phyloP scores from a whole-genome alignment of 2,888 invertebrate genomes.

The Apocheima hispidaria region DNA sequence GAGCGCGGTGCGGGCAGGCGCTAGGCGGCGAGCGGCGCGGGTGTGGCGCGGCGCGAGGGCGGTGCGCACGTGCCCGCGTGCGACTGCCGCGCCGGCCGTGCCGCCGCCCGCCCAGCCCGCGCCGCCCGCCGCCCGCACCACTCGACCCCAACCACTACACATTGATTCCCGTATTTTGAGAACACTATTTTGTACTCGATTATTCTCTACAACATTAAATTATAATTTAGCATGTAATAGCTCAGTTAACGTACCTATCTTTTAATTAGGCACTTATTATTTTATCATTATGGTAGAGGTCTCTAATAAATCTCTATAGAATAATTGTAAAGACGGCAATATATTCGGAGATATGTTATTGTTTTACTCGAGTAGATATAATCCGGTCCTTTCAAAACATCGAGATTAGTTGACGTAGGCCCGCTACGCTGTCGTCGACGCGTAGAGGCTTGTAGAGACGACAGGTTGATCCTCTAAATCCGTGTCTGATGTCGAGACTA shows the following conservation, averaged over 20 bases:
- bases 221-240: too few species aligned
- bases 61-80: constrained; percentile 81
- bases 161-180: constrained; percentile 51
- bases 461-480: constrained; percentile 36
- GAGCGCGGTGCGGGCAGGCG: constrained; percentile 58
- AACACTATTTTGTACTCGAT: constrained; percentile 39
- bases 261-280: neutral
- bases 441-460: constrained; percentile 27
- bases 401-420: constrained; percentile 15
- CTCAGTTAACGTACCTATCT: too few species aligned
- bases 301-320: neutral
- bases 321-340: neutral
- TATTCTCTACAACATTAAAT: neutral
- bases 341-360: neutral
- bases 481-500: constrained; percentile 30
- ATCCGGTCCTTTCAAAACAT: constrained; percentile 6
- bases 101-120: constrained; percentile 65
- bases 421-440: constrained; percentile 5
- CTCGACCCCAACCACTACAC: constrained; percentile 52
- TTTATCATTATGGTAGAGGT: neutral
- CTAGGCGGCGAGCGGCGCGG: constrained; percentile 40
- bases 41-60: constrained; percentile 66
- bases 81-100: constrained; percentile 77
- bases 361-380: neutral
- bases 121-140: constrained; percentile 56